phyloP scores from a whole-genome alignment of 2,888 invertebrate species.

The Meiosimyza decipiens region DNA sequence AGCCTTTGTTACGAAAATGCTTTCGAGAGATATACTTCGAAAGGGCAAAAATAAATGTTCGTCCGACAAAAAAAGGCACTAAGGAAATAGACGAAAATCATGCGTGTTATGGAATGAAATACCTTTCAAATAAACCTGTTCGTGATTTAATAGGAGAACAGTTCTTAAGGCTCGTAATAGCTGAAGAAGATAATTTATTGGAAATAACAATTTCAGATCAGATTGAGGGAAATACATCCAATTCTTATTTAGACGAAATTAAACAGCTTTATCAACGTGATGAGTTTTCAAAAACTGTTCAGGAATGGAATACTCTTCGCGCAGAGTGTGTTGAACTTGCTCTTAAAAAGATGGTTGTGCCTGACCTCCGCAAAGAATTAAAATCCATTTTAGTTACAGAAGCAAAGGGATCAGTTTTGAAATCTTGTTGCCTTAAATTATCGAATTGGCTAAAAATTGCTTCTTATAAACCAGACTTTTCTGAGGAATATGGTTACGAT shows the following conservation, averaged over 20 bases:
- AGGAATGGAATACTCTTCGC: conserved; percentile 95
- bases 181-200: conserved; percentile 83
- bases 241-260: conserved; percentile 87
- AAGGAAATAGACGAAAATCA: conserved; percentile 98
- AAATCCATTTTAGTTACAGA: conserved; percentile 83
- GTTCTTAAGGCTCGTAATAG: conserved; percentile 84
- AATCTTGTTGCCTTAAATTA: conserved; percentile 85
- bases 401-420: conserved; percentile 86
- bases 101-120: conserved; percentile 87
- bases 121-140: conserved; percentile 92
- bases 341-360: conserved; percentile 87
- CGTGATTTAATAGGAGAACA: conserved; percentile 89
- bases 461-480: conserved; percentile 78
- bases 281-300: conserved; percentile 92
- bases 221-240: conserved; percentile 81
- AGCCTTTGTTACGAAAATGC: conserved; percentile 87
- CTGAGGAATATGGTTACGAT: conserved; percentile 87
- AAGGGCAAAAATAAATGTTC: conserved; percentile 82
- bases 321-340: conserved; percentile 90
- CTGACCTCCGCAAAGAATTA: conserved; percentile 88
- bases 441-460: conserved; percentile 87
- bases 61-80: conserved; percentile 89
- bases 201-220: conserved; percentile 79
- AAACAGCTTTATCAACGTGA: conserved; percentile 79
- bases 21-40: conserved; percentile 89